These are phyloP conservation scores for Petrophora chlorosata DNA, from an alignment of 2,888 invertebrate genomes.

Conservation along the genomic window DNA sequence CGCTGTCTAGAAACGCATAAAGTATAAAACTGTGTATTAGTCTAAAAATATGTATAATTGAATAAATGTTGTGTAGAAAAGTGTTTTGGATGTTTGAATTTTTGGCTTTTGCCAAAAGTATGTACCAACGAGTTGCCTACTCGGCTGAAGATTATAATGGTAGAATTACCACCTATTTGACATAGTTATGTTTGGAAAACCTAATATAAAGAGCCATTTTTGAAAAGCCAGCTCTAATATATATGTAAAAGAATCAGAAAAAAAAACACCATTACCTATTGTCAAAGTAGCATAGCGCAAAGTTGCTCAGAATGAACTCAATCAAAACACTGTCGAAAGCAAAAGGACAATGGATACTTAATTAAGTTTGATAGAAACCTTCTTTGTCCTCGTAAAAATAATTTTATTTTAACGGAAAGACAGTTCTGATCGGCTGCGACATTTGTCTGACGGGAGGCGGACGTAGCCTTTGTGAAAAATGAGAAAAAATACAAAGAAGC, in stretches of 20 bases:
- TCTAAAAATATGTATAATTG: too few relatives aligned
- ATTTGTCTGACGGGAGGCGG: slow-evolving; percentile 23
- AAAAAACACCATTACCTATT: neutral
- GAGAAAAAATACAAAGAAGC: slow-evolving; percentile 2
- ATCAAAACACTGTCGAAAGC: slow-evolving; percentile 42
- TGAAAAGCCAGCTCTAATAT: neutral
- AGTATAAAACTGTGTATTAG: too few relatives aligned
- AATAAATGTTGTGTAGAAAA: too few relatives aligned
- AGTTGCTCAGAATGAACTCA: slow-evolving; percentile 32
- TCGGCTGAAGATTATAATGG: too few relatives aligned
- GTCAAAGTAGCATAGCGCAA: slow-evolving; percentile 13
- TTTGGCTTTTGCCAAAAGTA: too few relatives aligned
- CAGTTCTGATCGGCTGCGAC: slow-evolving; percentile 42
- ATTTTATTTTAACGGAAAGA: slow-evolving; percentile 40
- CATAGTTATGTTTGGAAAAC: too few relatives aligned
- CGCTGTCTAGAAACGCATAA: too few relatives aligned
- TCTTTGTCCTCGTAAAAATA: slow-evolving; percentile 50
- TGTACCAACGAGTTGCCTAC: too few relatives aligned
- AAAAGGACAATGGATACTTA: slow-evolving; percentile 47
- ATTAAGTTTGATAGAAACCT: slow-evolving; percentile 55
- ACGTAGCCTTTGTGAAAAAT: slow-evolving; percentile 15
- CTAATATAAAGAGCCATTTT: too few relatives aligned
- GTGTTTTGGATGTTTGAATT: too few relatives aligned
- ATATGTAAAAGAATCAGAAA: neutral
- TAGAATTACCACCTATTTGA: too few relatives aligned